Percentiles rank a stretch among this genome's conserved stretches.
phyloP scores from a whole-genome alignment of 1,140 invertebrate genomes.

The Oryctes rhinoceros region DNA sequence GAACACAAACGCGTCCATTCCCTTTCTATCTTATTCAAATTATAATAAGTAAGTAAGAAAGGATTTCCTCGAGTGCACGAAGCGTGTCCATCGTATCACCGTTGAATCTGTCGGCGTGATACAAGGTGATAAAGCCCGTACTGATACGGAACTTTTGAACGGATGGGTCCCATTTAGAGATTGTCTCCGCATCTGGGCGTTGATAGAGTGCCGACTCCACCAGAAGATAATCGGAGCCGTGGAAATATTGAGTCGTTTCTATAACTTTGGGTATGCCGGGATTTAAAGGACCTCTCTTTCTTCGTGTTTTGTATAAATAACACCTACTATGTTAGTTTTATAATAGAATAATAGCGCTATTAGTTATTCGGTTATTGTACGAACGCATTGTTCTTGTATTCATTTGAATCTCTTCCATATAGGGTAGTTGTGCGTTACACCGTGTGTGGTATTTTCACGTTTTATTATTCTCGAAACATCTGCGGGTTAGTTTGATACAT shows the following conservation, averaged over 20 bases:
- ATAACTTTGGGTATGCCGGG: neutral
- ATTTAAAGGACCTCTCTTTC: neutral
- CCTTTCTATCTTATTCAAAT: constrained; percentile 38
- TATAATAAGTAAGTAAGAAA: constrained; percentile 33
- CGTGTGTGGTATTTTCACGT: too few species aligned
- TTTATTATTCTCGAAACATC: too few species aligned
- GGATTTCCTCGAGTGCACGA: neutral
- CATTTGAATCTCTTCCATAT: too few species aligned
- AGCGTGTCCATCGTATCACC: neutral
- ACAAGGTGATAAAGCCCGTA: constrained; percentile 24
- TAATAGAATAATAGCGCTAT: neutral
- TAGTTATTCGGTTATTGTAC: too few species aligned
- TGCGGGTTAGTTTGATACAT: too few species aligned
- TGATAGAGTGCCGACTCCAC: constrained; percentile 49
- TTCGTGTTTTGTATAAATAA: neutral
- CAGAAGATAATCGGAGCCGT: constrained; percentile 11
- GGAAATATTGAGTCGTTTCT: constrained; percentile 20
- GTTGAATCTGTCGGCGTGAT: neutral
- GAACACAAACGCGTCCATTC: neutral
- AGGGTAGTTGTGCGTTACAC: too few species aligned
- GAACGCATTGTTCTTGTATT: too few species aligned
- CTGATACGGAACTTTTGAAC: constrained; percentile 46
- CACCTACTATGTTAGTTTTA: neutral
- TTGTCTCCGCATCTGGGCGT: constrained; percentile 52
- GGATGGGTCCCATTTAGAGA: constrained; percentile 52